Conservation (phyloP, 2,113 vertebrate genomes). For the Cinclus cinclus region DNA sequence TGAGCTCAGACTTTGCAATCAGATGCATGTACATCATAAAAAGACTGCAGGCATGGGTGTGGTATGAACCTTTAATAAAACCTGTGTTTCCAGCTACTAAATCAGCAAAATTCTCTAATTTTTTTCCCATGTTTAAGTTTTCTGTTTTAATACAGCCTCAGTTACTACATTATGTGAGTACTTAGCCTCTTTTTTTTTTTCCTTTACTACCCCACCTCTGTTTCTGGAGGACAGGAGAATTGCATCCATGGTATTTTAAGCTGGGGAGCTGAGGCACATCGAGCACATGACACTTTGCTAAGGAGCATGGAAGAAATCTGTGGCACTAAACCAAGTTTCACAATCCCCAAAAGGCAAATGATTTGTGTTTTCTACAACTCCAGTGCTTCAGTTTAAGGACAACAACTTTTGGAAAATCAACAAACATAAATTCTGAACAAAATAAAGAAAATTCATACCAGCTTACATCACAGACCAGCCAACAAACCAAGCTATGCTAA, state of each 20-base stretch:
- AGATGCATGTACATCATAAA: not conserved
- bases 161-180: not conserved
- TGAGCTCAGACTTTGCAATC: not conserved
- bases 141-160: not conserved
- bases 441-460: not conserved
- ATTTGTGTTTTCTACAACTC: not conserved
- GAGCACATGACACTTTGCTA: not conserved
- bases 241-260: not conserved
- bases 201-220: not conserved
- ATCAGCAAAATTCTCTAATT: not conserved
- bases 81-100: not conserved
- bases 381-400: not conserved
- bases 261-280: not conserved
- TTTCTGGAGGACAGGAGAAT: not conserved
- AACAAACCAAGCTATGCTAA: not conserved
- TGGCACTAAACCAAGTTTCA: not conserved
- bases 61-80: not conserved
- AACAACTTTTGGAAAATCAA: not conserved
- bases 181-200: not conserved
- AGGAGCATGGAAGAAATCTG: not conserved
- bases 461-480: not conserved
- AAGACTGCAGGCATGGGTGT: rapidly evolving
- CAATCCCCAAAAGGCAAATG: not conserved
- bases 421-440: not conserved
- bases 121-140: not conserved